Evolutionary conservation across 2,797 vertebrate species (phyloP).

Genomic region (Hipposideros larvatus): DNA sequence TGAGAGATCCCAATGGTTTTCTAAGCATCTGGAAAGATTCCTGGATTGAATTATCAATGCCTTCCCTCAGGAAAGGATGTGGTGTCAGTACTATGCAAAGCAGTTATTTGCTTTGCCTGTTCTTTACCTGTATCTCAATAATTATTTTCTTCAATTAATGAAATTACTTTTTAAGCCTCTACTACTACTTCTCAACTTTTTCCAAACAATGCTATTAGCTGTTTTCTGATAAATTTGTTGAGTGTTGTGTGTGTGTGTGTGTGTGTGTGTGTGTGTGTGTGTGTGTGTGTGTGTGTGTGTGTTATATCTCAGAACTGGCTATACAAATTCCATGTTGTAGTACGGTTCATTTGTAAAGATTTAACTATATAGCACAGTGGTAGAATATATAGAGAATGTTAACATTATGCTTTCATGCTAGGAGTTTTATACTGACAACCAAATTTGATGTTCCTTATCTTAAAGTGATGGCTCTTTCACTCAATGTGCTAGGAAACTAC

Average conservation of each 20-base stretch:
- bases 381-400: not conserved
- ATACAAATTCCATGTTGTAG: not conserved
- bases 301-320: not conserved
- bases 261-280: not conserved
- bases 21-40: not conserved
- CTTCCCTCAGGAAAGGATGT: not conserved
- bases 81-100: not conserved
- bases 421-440: not conserved
- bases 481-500: not conserved
- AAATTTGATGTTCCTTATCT: not conserved
- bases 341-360: not conserved
- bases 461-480: not conserved
- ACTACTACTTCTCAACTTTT: not conserved
- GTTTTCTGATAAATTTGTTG: not conserved
- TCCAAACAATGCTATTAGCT: not conserved
- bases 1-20: not conserved
- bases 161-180: not conserved
- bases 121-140: not conserved
- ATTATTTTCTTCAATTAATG: not conserved
- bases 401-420: not conserved
- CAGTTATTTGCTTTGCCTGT: not conserved
- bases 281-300: not conserved
- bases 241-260: too few relatives aligned
- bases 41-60: not conserved
- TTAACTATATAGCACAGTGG: not conserved